These are phyloP conservation scores for Teleogryllus occipitalis DNA, from an alignment of 1,140 invertebrate species.

Conservation along the genomic window DNA sequence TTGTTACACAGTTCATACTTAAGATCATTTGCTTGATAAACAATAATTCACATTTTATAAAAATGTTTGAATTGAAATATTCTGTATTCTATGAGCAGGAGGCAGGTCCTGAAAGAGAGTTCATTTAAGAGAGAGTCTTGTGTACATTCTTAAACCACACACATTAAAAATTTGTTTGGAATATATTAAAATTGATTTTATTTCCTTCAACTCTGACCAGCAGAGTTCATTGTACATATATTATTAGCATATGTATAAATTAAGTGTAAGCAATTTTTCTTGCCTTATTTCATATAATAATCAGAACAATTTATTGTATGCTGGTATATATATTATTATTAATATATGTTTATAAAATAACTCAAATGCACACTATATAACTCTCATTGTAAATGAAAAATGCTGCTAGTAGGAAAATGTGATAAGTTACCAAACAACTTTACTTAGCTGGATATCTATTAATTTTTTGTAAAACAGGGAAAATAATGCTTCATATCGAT, in stretches of 20 bases:
- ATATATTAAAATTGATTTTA: not conserved
- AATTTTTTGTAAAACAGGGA: no score
- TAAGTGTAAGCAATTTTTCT: not conserved
- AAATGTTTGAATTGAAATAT: not conserved
- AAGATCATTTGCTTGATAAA: not conserved
- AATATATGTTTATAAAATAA: not conserved
- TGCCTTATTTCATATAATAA: not conserved
- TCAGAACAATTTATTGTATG: not conserved
- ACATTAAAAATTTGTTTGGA: not conserved
- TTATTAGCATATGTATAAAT: not conserved
- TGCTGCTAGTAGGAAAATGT: not conserved
- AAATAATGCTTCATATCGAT: no score
- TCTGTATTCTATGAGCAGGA: not conserved
- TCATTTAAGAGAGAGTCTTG: not conserved
- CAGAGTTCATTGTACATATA: not conserved
- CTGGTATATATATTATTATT: not conserved
- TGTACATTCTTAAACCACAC: not conserved
- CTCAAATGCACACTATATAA: not conserved
- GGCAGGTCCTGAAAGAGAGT: not conserved
- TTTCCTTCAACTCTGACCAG: not conserved
- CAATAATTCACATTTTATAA: not conserved
- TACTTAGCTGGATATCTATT: no score
- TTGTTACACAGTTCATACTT: not conserved
- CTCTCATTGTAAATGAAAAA: not conserved
- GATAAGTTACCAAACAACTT: not conserved